phyloP scores from a whole-genome alignment of 2,888 invertebrate genomes.

The Himalopsyche tibetana region DNA sequence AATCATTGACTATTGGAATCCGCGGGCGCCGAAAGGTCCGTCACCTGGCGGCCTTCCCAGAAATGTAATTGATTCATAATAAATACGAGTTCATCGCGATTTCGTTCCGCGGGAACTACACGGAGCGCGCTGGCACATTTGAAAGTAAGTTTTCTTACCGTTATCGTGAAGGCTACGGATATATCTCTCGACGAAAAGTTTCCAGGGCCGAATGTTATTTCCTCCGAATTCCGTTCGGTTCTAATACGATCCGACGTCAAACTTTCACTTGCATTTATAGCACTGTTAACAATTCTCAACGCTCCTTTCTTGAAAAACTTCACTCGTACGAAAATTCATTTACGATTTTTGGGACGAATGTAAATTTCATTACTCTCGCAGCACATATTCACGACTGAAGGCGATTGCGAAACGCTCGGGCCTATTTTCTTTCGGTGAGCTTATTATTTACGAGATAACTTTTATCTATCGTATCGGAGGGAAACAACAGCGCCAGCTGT shows the following conservation, averaged over 20 bases:
- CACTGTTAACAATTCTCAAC: neutral
- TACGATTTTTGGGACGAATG: conserved; percentile 3
- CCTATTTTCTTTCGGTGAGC: no score
- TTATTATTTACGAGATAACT: no score
- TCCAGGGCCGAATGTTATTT: conserved; percentile 22
- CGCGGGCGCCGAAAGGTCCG: no score
- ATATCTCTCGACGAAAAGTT: conserved; percentile 48
- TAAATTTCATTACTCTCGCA: neutral
- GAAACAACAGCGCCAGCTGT: neutral
- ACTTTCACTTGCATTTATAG: conserved; percentile 5
- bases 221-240: conserved; percentile 52
- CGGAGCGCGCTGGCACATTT: conserved; percentile 6
- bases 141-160: conserved; percentile 58
- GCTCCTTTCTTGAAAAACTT: neutral
- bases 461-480: neutral
- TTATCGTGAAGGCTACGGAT: conserved; percentile 31
- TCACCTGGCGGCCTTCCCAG: no score
- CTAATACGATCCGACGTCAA: conserved; percentile 43
- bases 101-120: neutral
- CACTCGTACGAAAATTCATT: neutral
- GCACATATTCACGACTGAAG: neutral
- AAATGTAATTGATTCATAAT: neutral
- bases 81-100: no score
- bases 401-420: neutral
- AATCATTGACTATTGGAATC: no score